phyloP scores from a whole-genome alignment of 2,113 vertebrate species.

The Callopanchax toddi region DNA sequence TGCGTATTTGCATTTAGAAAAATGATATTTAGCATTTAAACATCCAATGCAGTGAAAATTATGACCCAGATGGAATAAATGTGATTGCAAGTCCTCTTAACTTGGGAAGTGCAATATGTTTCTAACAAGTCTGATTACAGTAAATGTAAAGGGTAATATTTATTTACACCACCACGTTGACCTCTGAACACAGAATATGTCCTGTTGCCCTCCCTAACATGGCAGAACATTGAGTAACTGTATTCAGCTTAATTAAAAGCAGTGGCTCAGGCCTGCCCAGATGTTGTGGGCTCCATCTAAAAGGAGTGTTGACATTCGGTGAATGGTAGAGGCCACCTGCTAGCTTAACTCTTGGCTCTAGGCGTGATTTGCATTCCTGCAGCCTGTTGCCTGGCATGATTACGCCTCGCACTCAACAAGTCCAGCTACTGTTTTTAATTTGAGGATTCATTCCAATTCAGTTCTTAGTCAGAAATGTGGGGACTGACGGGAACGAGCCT shows the following conservation, averaged over 20 bases:
- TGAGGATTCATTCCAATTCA: constrained; percentile 84
- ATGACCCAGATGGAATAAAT: constrained; percentile 34
- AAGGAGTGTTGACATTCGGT: constrained; percentile 87
- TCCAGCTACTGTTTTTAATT: constrained; percentile 89
- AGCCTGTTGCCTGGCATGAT: constrained; percentile 91
- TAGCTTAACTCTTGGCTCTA: constrained; percentile 87
- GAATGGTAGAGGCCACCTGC: constrained; percentile 94
- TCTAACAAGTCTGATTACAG: constrained; percentile 39
- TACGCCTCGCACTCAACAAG: constrained; percentile 88
- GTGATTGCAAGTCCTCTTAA: constrained; percentile 12
- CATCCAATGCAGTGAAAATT: constrained; percentile 29
- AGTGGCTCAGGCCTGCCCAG: constrained; percentile 82
- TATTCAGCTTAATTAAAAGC: constrained; percentile 92
- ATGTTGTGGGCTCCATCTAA: constrained; percentile 85
- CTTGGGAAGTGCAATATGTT: constrained; percentile 2
- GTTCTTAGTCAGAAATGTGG: constrained; percentile 76
- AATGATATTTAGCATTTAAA: constrained; percentile 23
- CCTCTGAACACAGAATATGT: constrained; percentile 79
- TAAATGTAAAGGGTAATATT: constrained; percentile 77
- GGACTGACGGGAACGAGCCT: too few relatives aligned
- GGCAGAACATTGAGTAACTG: constrained; percentile 81
- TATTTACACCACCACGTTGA: constrained; percentile 85
- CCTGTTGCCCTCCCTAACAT: constrained; percentile 73
- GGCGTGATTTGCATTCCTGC: constrained; percentile 94
- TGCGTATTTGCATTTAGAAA: constrained; percentile 9